Conservation (phyloP, 2,888 invertebrate genomes). For the Cerceris ruficornis region DNA sequence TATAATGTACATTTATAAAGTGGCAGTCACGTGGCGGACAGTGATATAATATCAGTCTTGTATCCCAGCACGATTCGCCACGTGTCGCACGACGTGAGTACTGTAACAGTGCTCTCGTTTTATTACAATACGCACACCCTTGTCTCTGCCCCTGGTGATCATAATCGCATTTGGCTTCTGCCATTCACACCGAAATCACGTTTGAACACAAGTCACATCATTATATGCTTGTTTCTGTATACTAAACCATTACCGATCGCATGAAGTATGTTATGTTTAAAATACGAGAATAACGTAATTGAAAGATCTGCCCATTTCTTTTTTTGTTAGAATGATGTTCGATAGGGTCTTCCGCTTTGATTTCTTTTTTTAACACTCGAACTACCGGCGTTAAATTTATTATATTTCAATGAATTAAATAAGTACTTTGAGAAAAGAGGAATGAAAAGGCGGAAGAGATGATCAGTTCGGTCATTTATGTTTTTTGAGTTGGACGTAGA, state of each 20-base stretch:
- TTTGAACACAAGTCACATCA: constrained; percentile 36
- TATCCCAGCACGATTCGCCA: constrained; percentile 69
- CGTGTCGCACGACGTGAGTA: constrained; percentile 75
- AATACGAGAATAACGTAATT: neutral
- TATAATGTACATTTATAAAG: constrained; percentile 76
- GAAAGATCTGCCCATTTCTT: neutral
- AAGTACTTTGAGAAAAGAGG: too few relatives aligned
- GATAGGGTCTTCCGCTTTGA: too few relatives aligned
- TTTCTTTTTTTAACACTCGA: too few relatives aligned
- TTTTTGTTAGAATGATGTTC: too few relatives aligned
- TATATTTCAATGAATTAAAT: too few relatives aligned
- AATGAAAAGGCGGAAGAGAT: too few relatives aligned
- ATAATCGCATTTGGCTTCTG: constrained; percentile 78
- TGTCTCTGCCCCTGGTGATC: constrained; percentile 66
- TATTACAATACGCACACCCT: constrained; percentile 70
- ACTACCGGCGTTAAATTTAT: too few relatives aligned
- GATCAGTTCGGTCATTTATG: too few relatives aligned
- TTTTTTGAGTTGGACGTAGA: too few relatives aligned
- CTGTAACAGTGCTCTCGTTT: constrained; percentile 64
- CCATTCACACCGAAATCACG: constrained; percentile 72
- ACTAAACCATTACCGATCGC: neutral
- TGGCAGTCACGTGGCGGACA: constrained; percentile 76
- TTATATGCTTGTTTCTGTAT: constrained; percentile 16
- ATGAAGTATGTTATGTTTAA: neutral
- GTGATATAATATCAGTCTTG: constrained; percentile 76